Conservation (phyloP, 2,113 vertebrate species). For the Capricornis sumatraensis region DNA sequence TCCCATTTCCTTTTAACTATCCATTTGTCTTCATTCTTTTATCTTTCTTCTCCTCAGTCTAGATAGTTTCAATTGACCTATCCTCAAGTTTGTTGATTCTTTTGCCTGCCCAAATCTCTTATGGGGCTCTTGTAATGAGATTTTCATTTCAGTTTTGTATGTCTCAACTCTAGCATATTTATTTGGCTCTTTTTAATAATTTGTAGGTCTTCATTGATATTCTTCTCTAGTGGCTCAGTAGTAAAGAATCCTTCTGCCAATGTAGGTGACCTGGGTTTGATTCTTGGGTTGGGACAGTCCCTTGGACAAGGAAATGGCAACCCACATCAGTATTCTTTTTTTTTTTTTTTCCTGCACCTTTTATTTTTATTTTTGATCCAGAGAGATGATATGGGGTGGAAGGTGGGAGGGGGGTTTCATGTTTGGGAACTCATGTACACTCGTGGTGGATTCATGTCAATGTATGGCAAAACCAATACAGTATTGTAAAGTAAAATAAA, state of each 20-base stretch:
- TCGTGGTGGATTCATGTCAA: no score
- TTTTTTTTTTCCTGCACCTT: no score
- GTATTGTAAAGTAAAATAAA: no score
- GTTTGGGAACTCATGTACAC: no score
- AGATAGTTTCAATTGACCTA: not conserved
- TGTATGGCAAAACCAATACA: no score
- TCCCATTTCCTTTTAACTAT: not conserved
- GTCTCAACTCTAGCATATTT: not conserved
- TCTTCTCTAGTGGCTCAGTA: not conserved
- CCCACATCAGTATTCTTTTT: not conserved
- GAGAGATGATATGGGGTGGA: no score
- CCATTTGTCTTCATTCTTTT: not conserved
- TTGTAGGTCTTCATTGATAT: not conserved
- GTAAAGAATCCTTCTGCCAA: not conserved
- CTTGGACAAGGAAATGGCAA: not conserved
- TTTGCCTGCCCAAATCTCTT: not conserved
- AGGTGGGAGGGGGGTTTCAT: no score
- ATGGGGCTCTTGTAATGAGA: not conserved
- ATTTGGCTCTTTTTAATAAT: not conserved
- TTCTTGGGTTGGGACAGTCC: not conserved
- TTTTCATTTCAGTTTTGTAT: not conserved
- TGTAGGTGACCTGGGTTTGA: not conserved
- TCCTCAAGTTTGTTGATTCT: not conserved
- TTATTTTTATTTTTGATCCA: no score
- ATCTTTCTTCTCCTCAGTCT: not conserved